Conservation (phyloP, 23 tunicate species). For the Styela clava region DNA sequence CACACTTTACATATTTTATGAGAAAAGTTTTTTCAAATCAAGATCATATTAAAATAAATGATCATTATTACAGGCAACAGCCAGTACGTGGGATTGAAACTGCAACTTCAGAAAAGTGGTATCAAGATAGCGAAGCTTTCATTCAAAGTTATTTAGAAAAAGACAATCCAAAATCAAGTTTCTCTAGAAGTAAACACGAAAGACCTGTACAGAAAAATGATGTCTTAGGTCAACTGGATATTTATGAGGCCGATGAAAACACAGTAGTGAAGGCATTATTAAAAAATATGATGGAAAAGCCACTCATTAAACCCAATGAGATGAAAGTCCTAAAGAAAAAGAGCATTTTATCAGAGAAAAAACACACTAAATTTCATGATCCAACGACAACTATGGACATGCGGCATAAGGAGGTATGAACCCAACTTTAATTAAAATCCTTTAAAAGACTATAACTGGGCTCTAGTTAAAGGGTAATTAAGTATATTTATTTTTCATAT, state of each 20-base stretch:
- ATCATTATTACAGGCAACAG: too few species aligned
- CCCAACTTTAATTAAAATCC: too few species aligned
- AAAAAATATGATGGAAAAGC: conserved; percentile 33
- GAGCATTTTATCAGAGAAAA: not conserved
- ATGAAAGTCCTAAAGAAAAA: not conserved
- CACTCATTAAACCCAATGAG: not conserved
- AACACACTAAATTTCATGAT: conserved; percentile 19
- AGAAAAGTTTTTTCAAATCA: too few species aligned
- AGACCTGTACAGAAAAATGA: not conserved
- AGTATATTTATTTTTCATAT: too few species aligned
- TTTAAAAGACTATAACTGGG: too few species aligned
- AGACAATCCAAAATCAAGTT: not conserved
- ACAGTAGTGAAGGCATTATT: conserved; percentile 29
- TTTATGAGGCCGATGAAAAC: conserved; percentile 34
- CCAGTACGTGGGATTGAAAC: conserved; percentile 21
- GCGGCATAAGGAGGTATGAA: conserved; percentile 45
- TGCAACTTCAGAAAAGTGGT: conserved; percentile 35
- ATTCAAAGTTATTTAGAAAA: conserved; percentile 21
- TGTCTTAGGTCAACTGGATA: conserved; percentile 28
- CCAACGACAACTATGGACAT: conserved; percentile 52
- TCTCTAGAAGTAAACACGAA: conserved; percentile 1
- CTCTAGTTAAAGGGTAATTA: too few species aligned
- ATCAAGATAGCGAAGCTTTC: conserved; percentile 44
- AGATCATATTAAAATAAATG: too few species aligned
- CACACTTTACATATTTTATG: too few species aligned